Evolutionary conservation across 2,888 invertebrate species (phyloP), one percentile per base, ranked within the genome.

Genomic region (Stenchaetothrips biformis): DNA sequence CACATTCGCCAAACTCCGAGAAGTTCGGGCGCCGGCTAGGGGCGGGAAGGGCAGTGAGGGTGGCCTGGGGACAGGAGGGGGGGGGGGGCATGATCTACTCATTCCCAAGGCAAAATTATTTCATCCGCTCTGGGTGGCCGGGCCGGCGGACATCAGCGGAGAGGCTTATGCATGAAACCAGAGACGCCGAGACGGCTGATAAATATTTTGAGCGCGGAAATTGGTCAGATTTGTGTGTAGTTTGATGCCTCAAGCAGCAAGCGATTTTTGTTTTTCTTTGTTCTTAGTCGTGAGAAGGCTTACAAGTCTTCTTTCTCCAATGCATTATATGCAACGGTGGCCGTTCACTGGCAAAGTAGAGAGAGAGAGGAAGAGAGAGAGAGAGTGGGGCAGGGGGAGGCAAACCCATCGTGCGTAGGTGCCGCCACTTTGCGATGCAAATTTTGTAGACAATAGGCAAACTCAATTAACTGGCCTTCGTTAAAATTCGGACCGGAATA

Each of bases 401-500:
- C 8, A 18, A 9, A 11, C 8, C 18, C 53, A 53, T 4, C 37
- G 37, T 37, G 37, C 37, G 37, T 37, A 37, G 37, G 37, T 21
- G 67, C 25, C 67, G 67, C 67, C 67, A 74, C 67, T 74, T 21
- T 25, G 21, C 21, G 21, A 74, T 74, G 67, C 67, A 74, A 74
- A 74, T 74, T 74, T 25, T 21, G 67, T 74, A 74, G 67, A 74
- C 67, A 74, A 74, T 74, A 74, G 67, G 8, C 67, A 74, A 74
- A 74, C 21, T 25, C 67, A 74, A 74, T 74, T 74, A 74, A 74
- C 67, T 74, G 67, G 25, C 67, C 67, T 25, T 74, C 67, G 67
- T 74, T 74, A 74, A 74, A 74, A 74, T 74, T 74, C 67, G 67
- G 21, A 7, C 67, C 21, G 1, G 67, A 21, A 74, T 74, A 74